phyloP scores from a whole-genome alignment of 2,797 vertebrate genomes.

The Gadopsis marmoratus region DNA sequence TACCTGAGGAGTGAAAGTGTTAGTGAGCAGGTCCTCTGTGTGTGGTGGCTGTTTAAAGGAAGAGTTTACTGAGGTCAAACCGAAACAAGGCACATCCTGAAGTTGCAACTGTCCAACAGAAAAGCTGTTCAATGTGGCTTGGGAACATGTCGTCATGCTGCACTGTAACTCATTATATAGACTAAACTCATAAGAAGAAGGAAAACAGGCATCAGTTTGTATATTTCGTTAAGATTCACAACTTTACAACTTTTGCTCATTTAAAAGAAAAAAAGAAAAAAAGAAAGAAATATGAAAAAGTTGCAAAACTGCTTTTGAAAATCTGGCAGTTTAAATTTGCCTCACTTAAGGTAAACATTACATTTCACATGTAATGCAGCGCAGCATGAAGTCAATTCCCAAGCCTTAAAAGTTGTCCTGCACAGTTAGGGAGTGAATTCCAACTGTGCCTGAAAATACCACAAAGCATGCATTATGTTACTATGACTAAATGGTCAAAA shows the following conservation, averaged over 20 bases:
- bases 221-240: background rate
- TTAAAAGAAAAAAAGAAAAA: background rate
- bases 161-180: background rate
- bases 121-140: slow-evolving; percentile 1
- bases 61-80: slow-evolving; percentile 30
- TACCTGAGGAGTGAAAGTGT: slow-evolving; percentile 53
- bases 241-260: background rate
- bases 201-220: background rate
- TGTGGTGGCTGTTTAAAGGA: slow-evolving; percentile 31
- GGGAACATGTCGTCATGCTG: slow-evolving; percentile 33
- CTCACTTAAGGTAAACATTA: background rate
- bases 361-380: slow-evolving; percentile 6
- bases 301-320: background rate
- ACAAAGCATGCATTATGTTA: slow-evolving; percentile 10
- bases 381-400: slow-evolving; percentile 37
- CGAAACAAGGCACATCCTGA: background rate
- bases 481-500: slow-evolving; percentile 10
- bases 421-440: background rate
- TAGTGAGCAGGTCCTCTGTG: slow-evolving; percentile 26
- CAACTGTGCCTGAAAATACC: slow-evolving; percentile 18
- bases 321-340: background rate
- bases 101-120: background rate
- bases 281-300: background rate
- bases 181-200: background rate
- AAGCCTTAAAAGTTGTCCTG: slow-evolving; percentile 4